Evolutionary conservation across 2,888 invertebrate species (phyloP).

Genomic region (Alviniconcha strummeri): DNA sequence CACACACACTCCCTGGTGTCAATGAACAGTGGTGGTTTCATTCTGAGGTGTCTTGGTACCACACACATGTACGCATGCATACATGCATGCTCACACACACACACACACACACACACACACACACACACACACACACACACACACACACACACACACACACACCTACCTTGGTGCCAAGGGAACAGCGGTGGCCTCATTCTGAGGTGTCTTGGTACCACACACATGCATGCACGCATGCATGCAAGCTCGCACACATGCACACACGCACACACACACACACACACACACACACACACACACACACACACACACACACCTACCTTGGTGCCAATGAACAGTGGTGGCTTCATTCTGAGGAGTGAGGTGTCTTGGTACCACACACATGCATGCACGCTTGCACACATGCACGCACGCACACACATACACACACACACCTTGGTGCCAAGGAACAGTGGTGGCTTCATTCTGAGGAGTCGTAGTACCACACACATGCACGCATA

Average conservation of each 20-base stretch:
- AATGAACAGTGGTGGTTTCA: conserved; percentile 68
- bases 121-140: background rate
- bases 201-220: conserved; percentile 66
- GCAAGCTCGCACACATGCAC: background rate
- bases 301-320: too few relatives aligned
- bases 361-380: conserved; percentile 69
- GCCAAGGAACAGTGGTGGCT: conserved; percentile 70
- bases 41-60: conserved; percentile 69
- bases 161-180: conserved; percentile 55
- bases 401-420: background rate
- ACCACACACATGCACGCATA: conserved; percentile 37
- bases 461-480: conserved; percentile 69
- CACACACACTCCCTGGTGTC: conserved; percentile 33
- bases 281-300: background rate
- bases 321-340: conserved; percentile 63
- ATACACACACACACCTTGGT: conserved; percentile 60
- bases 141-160: background rate
- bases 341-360: conserved; percentile 66
- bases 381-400: too few relatives aligned
- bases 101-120: too few relatives aligned
- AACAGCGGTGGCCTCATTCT: conserved; percentile 64
- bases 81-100: conserved; percentile 59
- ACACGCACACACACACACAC: background rate
- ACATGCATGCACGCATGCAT: too few relatives aligned
- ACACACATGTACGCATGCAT: too few relatives aligned